Evolutionary conservation across 2,113 vertebrate species (phyloP).

Genomic region (Microcebus murinus): DNA sequence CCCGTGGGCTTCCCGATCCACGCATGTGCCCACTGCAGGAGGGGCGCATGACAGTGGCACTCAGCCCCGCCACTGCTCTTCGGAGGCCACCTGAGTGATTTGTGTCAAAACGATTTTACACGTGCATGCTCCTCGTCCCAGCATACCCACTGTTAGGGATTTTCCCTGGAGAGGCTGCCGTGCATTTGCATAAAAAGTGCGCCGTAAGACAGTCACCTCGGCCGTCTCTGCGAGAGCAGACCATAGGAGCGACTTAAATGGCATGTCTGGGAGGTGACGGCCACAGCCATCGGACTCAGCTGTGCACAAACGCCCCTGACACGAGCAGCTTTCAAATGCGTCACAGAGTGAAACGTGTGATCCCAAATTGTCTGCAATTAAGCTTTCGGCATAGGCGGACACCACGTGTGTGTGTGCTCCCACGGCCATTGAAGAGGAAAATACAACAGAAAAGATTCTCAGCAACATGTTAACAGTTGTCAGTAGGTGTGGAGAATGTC

Average conservation of each 20-base stretch:
- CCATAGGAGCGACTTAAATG: fast-evolving
- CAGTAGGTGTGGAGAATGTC: not conserved
- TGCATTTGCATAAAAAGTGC: not conserved
- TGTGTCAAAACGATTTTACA: too few relatives aligned
- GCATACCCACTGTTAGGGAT: not conserved
- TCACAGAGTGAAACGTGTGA: not conserved
- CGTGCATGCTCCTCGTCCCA: not conserved
- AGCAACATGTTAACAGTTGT: too few relatives aligned
- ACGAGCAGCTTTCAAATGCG: not conserved
- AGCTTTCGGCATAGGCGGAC: not conserved
- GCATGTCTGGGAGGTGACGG: fast-evolving
- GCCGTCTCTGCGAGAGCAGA: fast-evolving
- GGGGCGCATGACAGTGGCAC: fast-evolving
- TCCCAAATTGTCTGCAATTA: fast-evolving
- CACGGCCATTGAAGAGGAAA: not conserved
- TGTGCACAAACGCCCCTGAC: not conserved
- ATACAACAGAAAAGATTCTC: not conserved
- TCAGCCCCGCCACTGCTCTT: fast-evolving
- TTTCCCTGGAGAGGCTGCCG: not conserved
- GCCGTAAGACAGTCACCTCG: fast-evolving
- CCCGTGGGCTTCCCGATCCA: not conserved
- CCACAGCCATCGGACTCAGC: not conserved
- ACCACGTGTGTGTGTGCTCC: fast-evolving
- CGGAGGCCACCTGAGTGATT: not conserved
- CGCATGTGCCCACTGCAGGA: fast-evolving